phyloP scores from a whole-genome alignment of 2,888 invertebrate species.

The Apotomis betuletana region DNA sequence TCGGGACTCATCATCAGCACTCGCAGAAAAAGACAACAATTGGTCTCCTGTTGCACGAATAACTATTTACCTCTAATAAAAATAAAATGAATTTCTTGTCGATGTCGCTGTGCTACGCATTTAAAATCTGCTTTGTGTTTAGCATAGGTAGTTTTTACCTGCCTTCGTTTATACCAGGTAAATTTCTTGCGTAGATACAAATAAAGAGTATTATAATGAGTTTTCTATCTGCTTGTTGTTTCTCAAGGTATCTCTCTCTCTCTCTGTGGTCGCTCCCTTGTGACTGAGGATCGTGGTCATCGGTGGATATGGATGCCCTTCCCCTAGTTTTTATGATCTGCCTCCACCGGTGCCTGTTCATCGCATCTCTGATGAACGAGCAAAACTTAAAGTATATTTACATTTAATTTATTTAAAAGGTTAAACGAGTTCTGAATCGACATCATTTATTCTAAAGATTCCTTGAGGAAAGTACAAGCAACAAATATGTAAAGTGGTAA shows the following conservation, averaged over 20 bases:
- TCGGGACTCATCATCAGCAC: no score
- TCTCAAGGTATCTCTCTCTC: no score
- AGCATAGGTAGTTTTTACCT: neutral
- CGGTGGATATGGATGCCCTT: no score
- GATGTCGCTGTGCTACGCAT: neutral
- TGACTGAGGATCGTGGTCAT: no score
- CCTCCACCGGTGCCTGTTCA: no score
- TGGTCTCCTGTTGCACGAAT: neutral
- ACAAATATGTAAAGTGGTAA: constrained; percentile 7
- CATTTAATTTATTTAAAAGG: neutral
- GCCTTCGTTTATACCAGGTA: neutral
- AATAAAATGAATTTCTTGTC: neutral
- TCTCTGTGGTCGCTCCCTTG: no score
- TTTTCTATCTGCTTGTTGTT: neutral
- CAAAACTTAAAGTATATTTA: neutral
- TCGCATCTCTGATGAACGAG: no score
- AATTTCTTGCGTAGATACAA: neutral
- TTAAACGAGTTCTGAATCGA: neutral
- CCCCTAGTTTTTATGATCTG: no score
- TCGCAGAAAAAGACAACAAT: no score
- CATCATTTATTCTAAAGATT: neutral
- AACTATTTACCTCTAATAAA: neutral
- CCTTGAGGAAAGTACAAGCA: neutral
- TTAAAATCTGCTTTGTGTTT: neutral
- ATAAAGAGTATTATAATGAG: neutral